Conservation (phyloP, 1,140 invertebrate species). For the Popillia japonica region DNA sequence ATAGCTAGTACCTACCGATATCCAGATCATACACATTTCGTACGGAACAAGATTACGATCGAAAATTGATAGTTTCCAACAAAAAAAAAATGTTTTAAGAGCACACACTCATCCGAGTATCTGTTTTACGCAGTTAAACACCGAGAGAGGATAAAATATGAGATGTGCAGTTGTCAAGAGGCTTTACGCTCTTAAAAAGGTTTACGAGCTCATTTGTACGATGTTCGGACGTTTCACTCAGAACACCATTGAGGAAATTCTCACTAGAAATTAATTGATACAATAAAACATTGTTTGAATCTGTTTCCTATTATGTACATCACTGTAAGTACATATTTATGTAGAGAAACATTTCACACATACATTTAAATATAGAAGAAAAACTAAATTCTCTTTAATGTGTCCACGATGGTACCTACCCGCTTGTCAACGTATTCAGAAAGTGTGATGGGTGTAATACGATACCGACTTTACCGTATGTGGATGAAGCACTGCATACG, state of each 20-base stretch:
- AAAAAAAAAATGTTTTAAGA: neutral
- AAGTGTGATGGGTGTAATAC: neutral
- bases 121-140: neutral
- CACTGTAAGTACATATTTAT: too few relatives aligned
- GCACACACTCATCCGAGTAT: neutral
- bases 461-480: constrained; percentile 8
- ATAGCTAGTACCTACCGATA: too few relatives aligned
- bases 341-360: neutral
- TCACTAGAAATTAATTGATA: neutral
- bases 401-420: too few relatives aligned
- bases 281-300: too few relatives aligned
- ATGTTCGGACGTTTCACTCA: neutral
- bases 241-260: neutral
- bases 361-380: neutral
- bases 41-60: too few relatives aligned
- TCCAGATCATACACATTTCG: too few relatives aligned
- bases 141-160: neutral
- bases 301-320: too few relatives aligned
- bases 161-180: neutral
- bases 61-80: neutral
- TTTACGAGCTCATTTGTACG: neutral
- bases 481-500: neutral
- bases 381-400: neutral
- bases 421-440: too few relatives aligned
- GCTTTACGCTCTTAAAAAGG: neutral